Conservation (phyloP, 92 coral and sea anemone species). For the Umimayanthus chanpuru region DNA sequence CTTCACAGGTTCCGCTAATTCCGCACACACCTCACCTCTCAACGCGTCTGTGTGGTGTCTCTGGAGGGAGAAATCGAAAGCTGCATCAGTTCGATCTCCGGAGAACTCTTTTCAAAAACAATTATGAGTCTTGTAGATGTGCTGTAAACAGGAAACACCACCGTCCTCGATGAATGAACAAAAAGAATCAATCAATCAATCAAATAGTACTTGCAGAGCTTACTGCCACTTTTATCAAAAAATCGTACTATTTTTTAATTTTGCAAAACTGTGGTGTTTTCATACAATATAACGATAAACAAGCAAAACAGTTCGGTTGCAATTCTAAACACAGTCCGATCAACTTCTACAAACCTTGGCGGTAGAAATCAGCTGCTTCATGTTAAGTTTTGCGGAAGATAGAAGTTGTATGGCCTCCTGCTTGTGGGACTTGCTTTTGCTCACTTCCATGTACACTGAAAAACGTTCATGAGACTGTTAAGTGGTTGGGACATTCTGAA, state of each 20-base stretch:
- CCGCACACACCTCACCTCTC: conserved; percentile 53
- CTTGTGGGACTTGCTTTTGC: conserved; percentile 57
- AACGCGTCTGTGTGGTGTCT: conserved; percentile 66
- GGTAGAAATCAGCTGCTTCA: conserved; percentile 83
- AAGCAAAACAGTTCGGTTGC: too few relatives aligned
- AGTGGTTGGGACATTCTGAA: not conserved
- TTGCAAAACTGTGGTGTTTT: too few relatives aligned
- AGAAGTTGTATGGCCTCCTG: conserved; percentile 79
- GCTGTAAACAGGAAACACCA: too few relatives aligned
- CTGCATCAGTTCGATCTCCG: too few relatives aligned
- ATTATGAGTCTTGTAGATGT: too few relatives aligned
- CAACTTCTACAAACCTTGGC: conserved; percentile 66
- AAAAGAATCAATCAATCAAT: too few relatives aligned
- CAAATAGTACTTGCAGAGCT: too few relatives aligned
- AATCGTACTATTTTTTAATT: too few relatives aligned
- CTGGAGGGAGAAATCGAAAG: conserved; percentile 31
- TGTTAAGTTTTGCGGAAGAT: conserved; percentile 87
- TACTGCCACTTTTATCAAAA: too few relatives aligned
- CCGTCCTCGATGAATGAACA: too few relatives aligned
- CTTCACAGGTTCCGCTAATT: conserved; percentile 49
- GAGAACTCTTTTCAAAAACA: too few relatives aligned
- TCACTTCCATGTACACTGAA: conserved; percentile 72
- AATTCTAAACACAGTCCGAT: not conserved
- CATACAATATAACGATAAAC: not conserved
- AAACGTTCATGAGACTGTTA: not conserved